These are phyloP conservation scores for human (Homo sapiens) DNA, from an alignment of 2,113 vertebrate species.

Conservation along the genomic window GRCh38 chr2:72287501-72288000, in stretches of 20 bases:
- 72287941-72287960: background rate
- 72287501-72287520: background rate
- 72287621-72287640: too few species aligned
- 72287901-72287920: conserved; percentile 13
- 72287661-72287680: too few species aligned
- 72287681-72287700: background rate
- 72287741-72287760: too few species aligned
- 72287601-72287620: too few species aligned
- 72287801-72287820: background rate
- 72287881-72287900: background rate
- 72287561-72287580: too few species aligned
- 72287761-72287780: too few species aligned
- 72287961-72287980: background rate
- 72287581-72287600: too few species aligned
- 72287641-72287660: too few species aligned
- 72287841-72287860: background rate
- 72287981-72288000: background rate
- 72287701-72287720: background rate
- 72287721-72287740: background rate
- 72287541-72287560: too few species aligned
- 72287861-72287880: background rate
- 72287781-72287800: too few species aligned
- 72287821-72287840: background rate
- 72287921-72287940: background rate
- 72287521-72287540: background rate